phyloP scores from a whole-genome alignment of 2,888 invertebrate species.

The Ichneumoninae sp. region DNA sequence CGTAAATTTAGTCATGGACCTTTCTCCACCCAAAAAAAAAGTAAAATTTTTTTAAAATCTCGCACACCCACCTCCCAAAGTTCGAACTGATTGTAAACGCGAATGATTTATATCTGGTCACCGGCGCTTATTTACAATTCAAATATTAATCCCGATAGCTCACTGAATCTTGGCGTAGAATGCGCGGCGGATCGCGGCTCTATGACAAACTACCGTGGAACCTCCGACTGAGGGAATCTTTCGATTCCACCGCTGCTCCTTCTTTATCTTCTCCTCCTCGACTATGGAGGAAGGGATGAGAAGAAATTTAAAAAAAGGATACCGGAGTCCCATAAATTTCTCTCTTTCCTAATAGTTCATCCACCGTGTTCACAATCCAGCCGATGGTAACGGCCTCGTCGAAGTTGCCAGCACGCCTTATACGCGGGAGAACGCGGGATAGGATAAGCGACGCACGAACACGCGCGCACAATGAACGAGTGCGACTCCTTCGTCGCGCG shows the following conservation, averaged over 20 bases:
- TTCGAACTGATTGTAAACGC: constrained; percentile 24
- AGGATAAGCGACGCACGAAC: constrained; percentile 18
- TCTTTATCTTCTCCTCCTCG: not conserved
- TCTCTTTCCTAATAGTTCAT: constrained; percentile 67
- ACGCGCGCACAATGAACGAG: not conserved
- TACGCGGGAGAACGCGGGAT: constrained; percentile 41
- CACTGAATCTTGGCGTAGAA: constrained; percentile 47
- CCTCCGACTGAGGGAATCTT: constrained; percentile 58
- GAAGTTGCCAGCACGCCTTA: constrained; percentile 64
- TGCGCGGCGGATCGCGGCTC: constrained; percentile 68
- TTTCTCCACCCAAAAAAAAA: not conserved
- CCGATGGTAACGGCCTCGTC: constrained; percentile 65
- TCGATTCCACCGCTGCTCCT: constrained; percentile 43
- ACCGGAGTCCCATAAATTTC: constrained; percentile 66
- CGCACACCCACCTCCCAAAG: not conserved
- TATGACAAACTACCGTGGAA: constrained; percentile 77
- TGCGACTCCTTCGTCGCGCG: constrained; percentile 40
- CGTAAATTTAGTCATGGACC: not conserved
- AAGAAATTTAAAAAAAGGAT: constrained; percentile 45
- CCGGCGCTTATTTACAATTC: constrained; percentile 74
- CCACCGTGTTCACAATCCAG: constrained; percentile 56
- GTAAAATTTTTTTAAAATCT: not conserved
- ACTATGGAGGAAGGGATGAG: constrained; percentile 1
- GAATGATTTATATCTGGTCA: constrained; percentile 49
- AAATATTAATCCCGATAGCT: constrained; percentile 73